Base-by-base conservation (phyloP, 2,888 invertebrate species). In the Apodemia zela region DNA sequence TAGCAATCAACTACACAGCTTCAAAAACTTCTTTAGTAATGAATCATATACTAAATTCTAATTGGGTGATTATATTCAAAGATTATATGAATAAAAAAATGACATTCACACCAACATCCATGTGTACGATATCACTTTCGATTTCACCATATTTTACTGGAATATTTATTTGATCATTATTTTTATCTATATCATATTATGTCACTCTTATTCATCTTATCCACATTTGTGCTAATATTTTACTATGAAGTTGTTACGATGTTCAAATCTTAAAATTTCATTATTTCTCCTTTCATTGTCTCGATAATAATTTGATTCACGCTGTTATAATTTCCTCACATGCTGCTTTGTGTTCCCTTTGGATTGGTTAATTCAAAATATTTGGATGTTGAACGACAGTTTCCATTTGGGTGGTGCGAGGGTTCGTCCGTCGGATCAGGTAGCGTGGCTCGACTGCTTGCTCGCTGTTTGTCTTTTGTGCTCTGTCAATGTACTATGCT, bases 401-500 rank as follows among this genome's bases (percentile, higher is more conserved):
- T 92, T 89, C 84, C 92, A 92, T 82, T 84, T 92, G 86, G 90
- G 90, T 69, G 80, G 80, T 71, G 76, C 80, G 80, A 90, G 94
- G 93, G 89, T 85, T 90, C 92, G 94, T 86, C 85, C 89, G 93
- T 94, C 95, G 90, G 94, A 95, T 93, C 95, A 96, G 95, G 95
- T 96, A 95, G 94, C 94, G 93, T 95, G 94, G 93, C 93, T 94
- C 84, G 94, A 95, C 92, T 92, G 94, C 88, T 91, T 94, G 83
- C 91, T 94, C 88, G 94, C 94, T 89, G 88, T 94, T 77, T 93
- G 93, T 82, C 91, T 94, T 71, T 88, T 95, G 87, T 93, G 94
- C 86, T 93, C 94, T 75, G 87, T 94, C 79, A 94, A 94, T 89
- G 85, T 94, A 75, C 87, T 94, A 79, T 94, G 94, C 91, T 93